Evolutionary conservation across 2,113 vertebrate species (phyloP).

Genomic region (Galemys pyrenaicus): DNA sequence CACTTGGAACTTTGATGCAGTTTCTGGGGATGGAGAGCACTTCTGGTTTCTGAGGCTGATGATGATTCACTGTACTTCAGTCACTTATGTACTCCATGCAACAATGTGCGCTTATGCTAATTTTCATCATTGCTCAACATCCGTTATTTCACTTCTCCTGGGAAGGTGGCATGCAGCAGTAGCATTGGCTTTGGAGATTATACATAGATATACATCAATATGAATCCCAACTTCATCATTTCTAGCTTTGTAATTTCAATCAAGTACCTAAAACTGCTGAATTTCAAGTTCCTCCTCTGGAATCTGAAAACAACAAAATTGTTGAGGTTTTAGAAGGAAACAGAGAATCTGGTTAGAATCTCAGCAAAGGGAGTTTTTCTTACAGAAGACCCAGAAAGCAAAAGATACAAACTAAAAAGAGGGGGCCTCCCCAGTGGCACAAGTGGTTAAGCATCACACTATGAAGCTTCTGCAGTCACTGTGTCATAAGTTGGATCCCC

Average conservation of each 20-base stretch:
- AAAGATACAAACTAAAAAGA: too few species aligned
- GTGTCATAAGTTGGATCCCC: too few species aligned
- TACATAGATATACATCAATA: neutral
- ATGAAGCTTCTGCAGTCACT: too few species aligned
- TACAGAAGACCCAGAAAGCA: neutral
- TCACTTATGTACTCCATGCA: neutral
- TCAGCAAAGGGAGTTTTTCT: neutral
- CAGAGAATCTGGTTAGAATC: neutral
- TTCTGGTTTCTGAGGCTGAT: neutral
- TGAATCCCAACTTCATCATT: neutral
- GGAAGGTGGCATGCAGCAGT: neutral
- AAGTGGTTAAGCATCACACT: too few species aligned
- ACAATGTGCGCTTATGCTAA: neutral
- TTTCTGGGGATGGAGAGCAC: neutral
- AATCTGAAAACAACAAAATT: neutral
- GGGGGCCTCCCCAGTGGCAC: too few species aligned
- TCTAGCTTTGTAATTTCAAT: constrained; percentile 15
- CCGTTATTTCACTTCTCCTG: neutral
- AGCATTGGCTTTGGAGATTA: neutral
- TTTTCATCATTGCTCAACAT: neutral
- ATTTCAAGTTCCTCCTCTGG: neutral
- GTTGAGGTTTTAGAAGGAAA: constrained; percentile 9
- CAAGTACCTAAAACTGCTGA: neutral
- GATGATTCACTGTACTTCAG: neutral
- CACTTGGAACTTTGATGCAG: neutral